phyloP scores from a whole-genome alignment of 2,113 vertebrate genomes.

The Erythrocercus mccallii region DNA sequence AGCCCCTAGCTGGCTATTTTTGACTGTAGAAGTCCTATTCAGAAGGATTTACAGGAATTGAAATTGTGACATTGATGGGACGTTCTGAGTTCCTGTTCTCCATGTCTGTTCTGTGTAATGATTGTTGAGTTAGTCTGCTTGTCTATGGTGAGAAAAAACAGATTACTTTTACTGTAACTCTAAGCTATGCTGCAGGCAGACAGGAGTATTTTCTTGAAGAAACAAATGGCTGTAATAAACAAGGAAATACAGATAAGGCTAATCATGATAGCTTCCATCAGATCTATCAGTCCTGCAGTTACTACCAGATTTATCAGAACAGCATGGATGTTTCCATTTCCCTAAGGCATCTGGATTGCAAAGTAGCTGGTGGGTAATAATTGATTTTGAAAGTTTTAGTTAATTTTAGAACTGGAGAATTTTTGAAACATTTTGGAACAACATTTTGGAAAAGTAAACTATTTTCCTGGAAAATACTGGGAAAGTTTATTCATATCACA shows the following conservation, averaged over 20 bases:
- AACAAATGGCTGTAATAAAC: conserved; percentile 53
- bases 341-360: neutral
- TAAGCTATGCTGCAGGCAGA: conserved; percentile 49
- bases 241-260: conserved; percentile 34
- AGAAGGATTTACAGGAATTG: neutral
- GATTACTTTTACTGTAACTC: neutral
- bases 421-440: neutral
- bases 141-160: neutral
- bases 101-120: neutral
- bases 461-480: neutral
- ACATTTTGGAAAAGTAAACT: neutral
- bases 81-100: conserved; percentile 32
- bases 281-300: neutral
- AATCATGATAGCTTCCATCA: conserved; percentile 7
- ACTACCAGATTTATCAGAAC: conserved; percentile 23
- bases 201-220: conserved; percentile 47
- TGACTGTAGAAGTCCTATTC: neutral
- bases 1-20: neutral
- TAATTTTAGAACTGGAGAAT: conserved; percentile 11
- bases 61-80: neutral
- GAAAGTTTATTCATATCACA: neutral
- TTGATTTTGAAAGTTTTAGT: neutral
- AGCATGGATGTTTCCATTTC: neutral
- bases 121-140: conserved; percentile 7
- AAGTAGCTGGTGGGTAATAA: neutral